Evolutionary conservation across 2,888 invertebrate genomes (phyloP).

Genomic region (Aphelenchoides bicaudatus): DNA sequence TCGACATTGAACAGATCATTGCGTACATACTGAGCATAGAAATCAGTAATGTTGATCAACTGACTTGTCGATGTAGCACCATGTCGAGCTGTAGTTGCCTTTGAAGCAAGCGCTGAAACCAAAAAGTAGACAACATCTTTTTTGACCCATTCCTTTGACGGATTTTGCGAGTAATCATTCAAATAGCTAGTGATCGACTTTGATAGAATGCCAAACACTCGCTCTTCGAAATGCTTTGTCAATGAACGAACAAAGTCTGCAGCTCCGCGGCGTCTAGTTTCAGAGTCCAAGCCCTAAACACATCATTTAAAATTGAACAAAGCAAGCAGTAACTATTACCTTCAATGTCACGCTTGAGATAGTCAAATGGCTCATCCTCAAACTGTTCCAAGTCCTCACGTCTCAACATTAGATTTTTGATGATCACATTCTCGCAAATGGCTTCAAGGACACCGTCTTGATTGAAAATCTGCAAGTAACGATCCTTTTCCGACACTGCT

Average conservation of each 20-base stretch:
- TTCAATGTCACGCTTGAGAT: conserved; percentile 90
- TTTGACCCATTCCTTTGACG: conserved; percentile 72
- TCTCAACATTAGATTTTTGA: conserved; percentile 94
- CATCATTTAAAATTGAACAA: conserved; percentile 21
- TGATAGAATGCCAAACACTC: conserved; percentile 43
- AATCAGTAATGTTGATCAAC: conserved; percentile 72
- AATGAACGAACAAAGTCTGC: conserved; percentile 92
- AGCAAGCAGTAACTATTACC: conserved; percentile 65
- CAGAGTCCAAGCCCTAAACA: conserved; percentile 71
- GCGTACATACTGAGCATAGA: conserved; percentile 79
- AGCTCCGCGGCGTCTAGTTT: conserved; percentile 88
- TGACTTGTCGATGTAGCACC: conserved; percentile 53
- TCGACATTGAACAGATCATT: conserved; percentile 73
- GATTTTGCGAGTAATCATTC: conserved; percentile 71
- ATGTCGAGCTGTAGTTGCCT: conserved; percentile 76
- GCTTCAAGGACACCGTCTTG: conserved; percentile 48
- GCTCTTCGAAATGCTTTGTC: conserved; percentile 77
- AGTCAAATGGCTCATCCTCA: conserved; percentile 96
- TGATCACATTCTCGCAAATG: conserved; percentile 88
- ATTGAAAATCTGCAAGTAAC: conserved; percentile 83
- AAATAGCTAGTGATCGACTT: conserved; percentile 26
- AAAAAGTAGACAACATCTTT: conserved; percentile 91
- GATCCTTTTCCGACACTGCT: conserved; percentile 83
- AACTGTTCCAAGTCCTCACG: conserved; percentile 91
- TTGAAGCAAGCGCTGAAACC: conserved; percentile 86